Percentiles rank a stretch among this genome's conserved stretches.
Conservation (phyloP, 2,113 vertebrate genomes). For the Patagioenas fasciata region DNA sequence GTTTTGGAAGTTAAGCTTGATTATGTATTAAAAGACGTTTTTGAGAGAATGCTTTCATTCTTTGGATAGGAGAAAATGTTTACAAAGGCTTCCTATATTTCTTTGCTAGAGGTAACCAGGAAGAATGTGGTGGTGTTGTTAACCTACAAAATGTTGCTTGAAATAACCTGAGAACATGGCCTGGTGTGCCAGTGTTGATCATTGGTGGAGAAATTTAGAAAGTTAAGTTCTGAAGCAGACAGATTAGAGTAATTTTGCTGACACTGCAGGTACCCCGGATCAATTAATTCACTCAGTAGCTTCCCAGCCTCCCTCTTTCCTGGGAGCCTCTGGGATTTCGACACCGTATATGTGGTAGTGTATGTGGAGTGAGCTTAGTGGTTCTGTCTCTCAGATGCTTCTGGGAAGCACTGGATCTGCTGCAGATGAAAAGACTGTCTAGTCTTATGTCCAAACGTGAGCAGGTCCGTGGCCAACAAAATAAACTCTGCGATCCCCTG, state of each 20-base stretch:
- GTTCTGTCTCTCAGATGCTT: background rate
- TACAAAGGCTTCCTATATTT: background rate
- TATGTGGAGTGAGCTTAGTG: background rate
- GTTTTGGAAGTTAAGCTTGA: background rate
- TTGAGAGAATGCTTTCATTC: background rate
- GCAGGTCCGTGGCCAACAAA: background rate
- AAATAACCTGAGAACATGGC: background rate
- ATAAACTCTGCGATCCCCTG: background rate
- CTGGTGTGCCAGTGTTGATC: background rate
- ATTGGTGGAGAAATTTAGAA: background rate
- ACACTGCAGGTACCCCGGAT: background rate
- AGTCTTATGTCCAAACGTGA: accelerated
- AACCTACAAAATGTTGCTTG: background rate
- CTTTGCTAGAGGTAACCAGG: background rate
- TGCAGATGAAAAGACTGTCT: background rate
- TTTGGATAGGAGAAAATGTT: background rate
- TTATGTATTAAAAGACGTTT: background rate
- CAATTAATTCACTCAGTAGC: background rate
- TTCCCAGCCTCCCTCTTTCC: background rate
- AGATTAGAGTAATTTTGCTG: background rate
- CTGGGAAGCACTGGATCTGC: background rate
- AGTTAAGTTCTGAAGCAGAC: background rate
- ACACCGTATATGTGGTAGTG: background rate
- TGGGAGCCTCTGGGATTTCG: background rate
- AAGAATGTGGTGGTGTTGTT: accelerated